Evolutionary conservation across 2,113 vertebrate genomes (phyloP).

Genomic region (Malaclemys terrapin): DNA sequence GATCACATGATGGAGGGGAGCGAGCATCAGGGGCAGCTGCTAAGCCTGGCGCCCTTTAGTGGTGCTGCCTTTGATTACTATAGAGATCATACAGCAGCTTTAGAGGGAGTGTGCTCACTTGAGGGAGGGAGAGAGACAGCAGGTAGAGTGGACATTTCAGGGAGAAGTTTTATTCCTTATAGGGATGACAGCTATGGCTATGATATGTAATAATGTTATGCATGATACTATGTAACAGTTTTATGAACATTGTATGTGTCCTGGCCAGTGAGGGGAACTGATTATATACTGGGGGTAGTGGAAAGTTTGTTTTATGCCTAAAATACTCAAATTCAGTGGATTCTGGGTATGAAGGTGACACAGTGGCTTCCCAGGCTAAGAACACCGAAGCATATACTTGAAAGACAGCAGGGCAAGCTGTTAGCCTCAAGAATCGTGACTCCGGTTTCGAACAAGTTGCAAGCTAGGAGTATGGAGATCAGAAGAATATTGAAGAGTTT

Average conservation of each 20-base stretch:
- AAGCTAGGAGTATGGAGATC: background rate
- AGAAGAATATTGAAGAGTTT: accelerated
- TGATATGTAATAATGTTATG: accelerated
- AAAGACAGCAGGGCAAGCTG: background rate
- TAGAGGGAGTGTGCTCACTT: no score
- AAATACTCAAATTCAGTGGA: background rate
- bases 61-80: background rate
- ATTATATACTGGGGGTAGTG: accelerated
- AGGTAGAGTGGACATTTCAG: background rate
- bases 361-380: background rate
- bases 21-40: accelerated
- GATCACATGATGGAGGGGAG: accelerated
- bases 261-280: background rate
- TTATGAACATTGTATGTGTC: accelerated
- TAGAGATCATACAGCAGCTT: background rate
- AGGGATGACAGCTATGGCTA: background rate
- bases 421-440: background rate
- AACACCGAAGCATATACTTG: accelerated
- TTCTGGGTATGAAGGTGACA: accelerated
- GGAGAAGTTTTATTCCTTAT: background rate
- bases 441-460: background rate
- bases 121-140: background rate
- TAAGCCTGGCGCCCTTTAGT: background rate
- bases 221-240: accelerated
- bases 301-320: accelerated